A percentile compares a stretch with the other conserved stretches of the same genome.
These are phyloP conservation scores for Gastrophryne carolinensis DNA, from an alignment of 2,797 vertebrate genomes.

Conservation along the genomic window DNA sequence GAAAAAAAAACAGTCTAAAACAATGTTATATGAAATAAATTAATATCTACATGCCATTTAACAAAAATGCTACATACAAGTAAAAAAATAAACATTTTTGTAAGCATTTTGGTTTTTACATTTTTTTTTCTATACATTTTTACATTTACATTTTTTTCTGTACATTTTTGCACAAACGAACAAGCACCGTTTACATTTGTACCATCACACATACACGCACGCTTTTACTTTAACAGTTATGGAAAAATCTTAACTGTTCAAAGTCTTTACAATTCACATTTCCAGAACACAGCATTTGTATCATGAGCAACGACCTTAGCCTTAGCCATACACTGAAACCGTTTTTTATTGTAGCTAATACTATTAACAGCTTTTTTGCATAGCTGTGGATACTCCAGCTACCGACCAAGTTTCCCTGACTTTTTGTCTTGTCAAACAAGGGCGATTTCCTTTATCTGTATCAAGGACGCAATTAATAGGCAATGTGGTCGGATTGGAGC, in stretches of 20 bases:
- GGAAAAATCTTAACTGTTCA: constrained; percentile 17
- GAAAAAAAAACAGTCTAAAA: constrained; percentile 21
- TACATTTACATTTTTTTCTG: constrained; percentile 73
- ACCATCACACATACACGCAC: constrained; percentile 54
- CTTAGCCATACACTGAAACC: neutral
- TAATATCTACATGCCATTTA: constrained; percentile 92
- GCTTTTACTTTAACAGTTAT: constrained; percentile 51
- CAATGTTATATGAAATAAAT: constrained; percentile 83
- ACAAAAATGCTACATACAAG: constrained; percentile 75
- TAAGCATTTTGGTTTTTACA: constrained; percentile 78
- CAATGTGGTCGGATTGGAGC: no score
- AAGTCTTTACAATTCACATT: constrained; percentile 64
- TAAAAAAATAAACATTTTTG: constrained; percentile 82
- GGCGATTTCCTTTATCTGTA: no score
- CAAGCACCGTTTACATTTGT: constrained; percentile 57
- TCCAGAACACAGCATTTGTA: constrained; percentile 50
- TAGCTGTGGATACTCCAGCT: neutral
- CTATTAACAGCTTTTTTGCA: constrained; percentile 10
- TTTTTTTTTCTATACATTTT: constrained; percentile 80
- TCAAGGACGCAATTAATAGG: no score
- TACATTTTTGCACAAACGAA: constrained; percentile 66
- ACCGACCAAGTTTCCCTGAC: no score
- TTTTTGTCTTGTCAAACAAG: no score
- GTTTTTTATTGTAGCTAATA: constrained; percentile 58
- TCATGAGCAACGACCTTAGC: constrained; percentile 30